Percentiles rank a stretch among this genome's conserved stretches.
Conservation (phyloP, 2,113 vertebrate genomes). For the Microtus montanus region DNA sequence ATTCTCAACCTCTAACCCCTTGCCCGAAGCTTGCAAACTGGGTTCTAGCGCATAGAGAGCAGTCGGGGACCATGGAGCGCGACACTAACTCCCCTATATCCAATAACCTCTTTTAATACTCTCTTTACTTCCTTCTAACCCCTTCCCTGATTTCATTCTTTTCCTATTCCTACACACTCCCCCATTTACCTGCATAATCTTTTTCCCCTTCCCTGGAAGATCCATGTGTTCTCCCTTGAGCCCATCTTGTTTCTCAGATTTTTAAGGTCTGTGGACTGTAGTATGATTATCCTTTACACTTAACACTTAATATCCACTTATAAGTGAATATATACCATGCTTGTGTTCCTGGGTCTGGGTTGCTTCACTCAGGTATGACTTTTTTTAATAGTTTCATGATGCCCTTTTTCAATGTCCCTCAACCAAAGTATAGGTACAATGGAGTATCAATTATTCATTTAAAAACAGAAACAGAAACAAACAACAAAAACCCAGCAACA, state of each 20-base stretch:
- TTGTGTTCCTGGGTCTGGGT: neutral
- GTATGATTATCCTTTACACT: neutral
- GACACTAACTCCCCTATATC: neutral
- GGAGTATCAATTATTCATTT: neutral
- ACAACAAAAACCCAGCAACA: neutral
- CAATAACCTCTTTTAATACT: neutral
- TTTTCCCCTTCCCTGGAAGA: neutral
- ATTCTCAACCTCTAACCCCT: no score
- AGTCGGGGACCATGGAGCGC: accelerated
- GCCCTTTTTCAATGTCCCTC: neutral
- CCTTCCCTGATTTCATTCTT: neutral
- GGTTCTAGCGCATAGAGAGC: no score
- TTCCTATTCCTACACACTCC: neutral
- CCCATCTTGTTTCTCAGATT: neutral
- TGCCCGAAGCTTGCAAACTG: no score
- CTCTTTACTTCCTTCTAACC: neutral
- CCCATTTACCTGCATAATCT: neutral
- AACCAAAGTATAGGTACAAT: neutral
- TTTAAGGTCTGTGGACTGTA: neutral
- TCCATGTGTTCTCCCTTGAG: neutral
- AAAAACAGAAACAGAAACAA: neutral
- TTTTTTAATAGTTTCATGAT: neutral
- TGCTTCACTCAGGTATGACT: no score
- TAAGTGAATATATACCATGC: neutral
- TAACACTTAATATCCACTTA: neutral